Evolutionary conservation across 2,888 invertebrate species (phyloP), one percentile per base, ranked within the genome.

Genomic region (Rhamphomyia laevipes): DNA sequence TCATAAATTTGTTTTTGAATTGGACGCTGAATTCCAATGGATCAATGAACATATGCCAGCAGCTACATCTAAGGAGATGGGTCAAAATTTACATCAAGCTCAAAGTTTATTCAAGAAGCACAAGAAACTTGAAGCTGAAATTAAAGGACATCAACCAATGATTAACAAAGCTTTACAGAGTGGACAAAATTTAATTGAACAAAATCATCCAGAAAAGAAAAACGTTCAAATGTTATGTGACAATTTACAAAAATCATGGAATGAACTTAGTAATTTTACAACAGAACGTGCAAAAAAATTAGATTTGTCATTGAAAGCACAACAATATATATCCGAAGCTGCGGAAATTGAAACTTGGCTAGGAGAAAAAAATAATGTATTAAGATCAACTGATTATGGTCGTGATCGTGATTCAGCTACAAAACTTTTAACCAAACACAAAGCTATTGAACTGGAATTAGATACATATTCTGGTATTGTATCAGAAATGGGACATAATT

Each of bases 21-120:
- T 95, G 43, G 87, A 91, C 44, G 84, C 86, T 2, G 96, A 99
- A 66, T 74, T 92, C 59, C 92, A 90, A 63, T 99, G 97, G 97
- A 87, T 97, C 55, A 82, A 84, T 37, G 96, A 96, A 67, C 89
- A 93, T 52, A 68, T 84, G 56, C 86, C 89, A 0, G 77, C 84
- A 0, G 93, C 91, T 0, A 75, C 81, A 0, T 85, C 89, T 0
- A 80, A 80, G 13, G 76, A 77, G 27, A 72, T 86, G 21, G 92
- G 93, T 0, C 81, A 84, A 47, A 94, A 89, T 69, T 74, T 97
- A 38, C 86, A 92, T 62, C 93, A 94, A 60, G 93, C 94, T 0
- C 92, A 95, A 66, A 89, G 86, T 15, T 77, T 89, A 51, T 78
- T 85, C 64, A 96, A 95, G 73, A 95, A 95, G 65, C 95, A 96